phyloP scores from a whole-genome alignment of 2,888 invertebrate genomes.

The Leptopilina drosophilae region DNA sequence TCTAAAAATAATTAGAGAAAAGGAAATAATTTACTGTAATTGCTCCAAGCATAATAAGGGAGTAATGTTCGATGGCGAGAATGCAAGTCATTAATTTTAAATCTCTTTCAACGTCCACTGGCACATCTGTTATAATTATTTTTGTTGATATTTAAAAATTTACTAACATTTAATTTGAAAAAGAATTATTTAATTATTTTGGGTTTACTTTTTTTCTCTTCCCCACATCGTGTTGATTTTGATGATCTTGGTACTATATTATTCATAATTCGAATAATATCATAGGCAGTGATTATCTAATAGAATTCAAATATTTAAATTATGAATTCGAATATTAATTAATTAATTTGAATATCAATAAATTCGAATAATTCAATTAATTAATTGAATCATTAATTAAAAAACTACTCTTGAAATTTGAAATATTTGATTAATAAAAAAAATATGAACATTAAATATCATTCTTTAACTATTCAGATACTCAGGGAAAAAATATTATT shows the following conservation, averaged over 20 bases:
- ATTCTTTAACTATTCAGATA: no score
- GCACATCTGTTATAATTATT: slow-evolving; percentile 57
- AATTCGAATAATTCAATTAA: not conserved
- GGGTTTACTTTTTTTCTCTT: slow-evolving; percentile 18
- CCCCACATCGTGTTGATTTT: slow-evolving; percentile 51
- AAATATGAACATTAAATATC: no score
- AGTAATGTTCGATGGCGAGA: slow-evolving; percentile 74
- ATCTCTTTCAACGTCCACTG: slow-evolving; percentile 70
- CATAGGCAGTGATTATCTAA: slow-evolving; percentile 70
- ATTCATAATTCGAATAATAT: slow-evolving; percentile 70
- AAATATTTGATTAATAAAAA: no score
- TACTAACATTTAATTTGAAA: not conserved
- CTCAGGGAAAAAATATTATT: not conserved
- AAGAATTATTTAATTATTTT: not conserved
- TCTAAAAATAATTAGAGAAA: slow-evolving; percentile 5
- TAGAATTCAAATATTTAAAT: not conserved
- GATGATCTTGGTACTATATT: slow-evolving; percentile 57
- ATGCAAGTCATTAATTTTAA: slow-evolving; percentile 74
- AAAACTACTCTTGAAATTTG: no score
- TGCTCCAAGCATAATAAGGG: slow-evolving; percentile 72
- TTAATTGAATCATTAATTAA: no score
- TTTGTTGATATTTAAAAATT: not conserved
- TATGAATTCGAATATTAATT: no score
- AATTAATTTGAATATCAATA: no score
- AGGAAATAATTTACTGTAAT: slow-evolving; percentile 65